phyloP scores from a whole-genome alignment of 2,888 invertebrate species.

The Ischnus inquisitorius region DNA sequence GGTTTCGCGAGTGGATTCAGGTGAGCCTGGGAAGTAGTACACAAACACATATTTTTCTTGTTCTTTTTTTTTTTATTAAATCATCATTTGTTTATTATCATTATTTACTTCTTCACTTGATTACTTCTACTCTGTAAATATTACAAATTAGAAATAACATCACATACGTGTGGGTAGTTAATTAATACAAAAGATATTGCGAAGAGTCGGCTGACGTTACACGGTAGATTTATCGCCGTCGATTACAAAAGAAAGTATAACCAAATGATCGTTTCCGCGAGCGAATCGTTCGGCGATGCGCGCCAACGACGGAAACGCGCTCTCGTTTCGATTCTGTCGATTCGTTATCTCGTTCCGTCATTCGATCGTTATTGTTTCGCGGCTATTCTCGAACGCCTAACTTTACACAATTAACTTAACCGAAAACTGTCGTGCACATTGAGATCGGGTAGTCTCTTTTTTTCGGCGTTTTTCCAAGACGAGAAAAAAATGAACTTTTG shows the following conservation, averaged over 20 bases:
- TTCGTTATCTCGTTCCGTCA: slow-evolving; percentile 12
- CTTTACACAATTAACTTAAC: slow-evolving; percentile 57
- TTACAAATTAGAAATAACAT: slow-evolving; percentile 81
- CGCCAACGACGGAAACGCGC: slow-evolving; percentile 6
- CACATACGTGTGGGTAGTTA: slow-evolving; percentile 75
- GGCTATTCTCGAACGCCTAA: slow-evolving; percentile 10
- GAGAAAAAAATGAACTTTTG: slow-evolving; percentile 19
- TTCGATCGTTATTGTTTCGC: slow-evolving; percentile 44
- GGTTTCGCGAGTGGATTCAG: background rate
- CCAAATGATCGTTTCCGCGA: slow-evolving; percentile 30
- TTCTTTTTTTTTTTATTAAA: slow-evolving; percentile 64
- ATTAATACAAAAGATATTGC: slow-evolving; percentile 77
- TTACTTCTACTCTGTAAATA: slow-evolving; percentile 75
- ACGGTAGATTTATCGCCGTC: slow-evolving; percentile 63
- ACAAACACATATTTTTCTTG: slow-evolving; percentile 9
- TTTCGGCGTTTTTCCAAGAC: slow-evolving; percentile 61
- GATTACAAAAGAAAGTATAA: slow-evolving; percentile 50
- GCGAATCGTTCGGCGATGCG: slow-evolving; percentile 10
- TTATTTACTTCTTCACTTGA: slow-evolving; percentile 67
- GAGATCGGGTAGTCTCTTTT: slow-evolving; percentile 75
- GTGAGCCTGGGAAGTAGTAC: background rate
- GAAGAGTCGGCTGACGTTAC: slow-evolving; percentile 73
- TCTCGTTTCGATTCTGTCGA: no score
- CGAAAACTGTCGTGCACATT: slow-evolving; percentile 68
- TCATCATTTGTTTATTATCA: slow-evolving; percentile 66